phyloP scores from a whole-genome alignment of 2,797 vertebrate species.

The Lepidocolaptes lacrymiger region DNA sequence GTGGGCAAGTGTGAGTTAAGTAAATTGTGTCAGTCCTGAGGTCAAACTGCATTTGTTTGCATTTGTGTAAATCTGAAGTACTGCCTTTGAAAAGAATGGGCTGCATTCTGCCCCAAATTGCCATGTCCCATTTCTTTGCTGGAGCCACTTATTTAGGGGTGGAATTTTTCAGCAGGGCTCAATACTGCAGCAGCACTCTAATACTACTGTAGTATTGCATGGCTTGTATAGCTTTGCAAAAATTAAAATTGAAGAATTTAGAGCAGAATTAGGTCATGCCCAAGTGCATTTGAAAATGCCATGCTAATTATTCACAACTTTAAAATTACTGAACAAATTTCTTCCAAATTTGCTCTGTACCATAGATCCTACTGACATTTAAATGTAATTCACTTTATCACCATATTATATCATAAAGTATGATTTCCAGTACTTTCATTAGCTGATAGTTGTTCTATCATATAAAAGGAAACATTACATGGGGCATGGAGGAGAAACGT shows the following conservation, averaged over 20 bases:
- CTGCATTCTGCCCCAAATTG: not conserved
- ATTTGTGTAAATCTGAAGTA: not conserved
- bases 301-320: conserved; percentile 27
- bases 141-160: not conserved
- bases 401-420: not conserved
- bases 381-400: conserved; percentile 50
- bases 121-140: not conserved
- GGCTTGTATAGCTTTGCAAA: not conserved
- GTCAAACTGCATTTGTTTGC: not conserved
- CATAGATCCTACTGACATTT: conserved; percentile 38
- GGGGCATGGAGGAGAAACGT: not conserved
- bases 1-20: not conserved
- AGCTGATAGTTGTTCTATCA: not conserved
- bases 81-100: not conserved
- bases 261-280: conserved; percentile 33
- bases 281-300: conserved; percentile 26
- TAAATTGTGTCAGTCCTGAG: not conserved
- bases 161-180: not conserved
- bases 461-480: not conserved
- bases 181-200: not conserved
- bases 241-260: not conserved
- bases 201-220: not conserved
- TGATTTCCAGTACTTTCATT: not conserved
- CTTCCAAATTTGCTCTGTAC: conserved; percentile 5
- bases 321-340: conserved; percentile 20